A percentile compares a stretch with the other conserved stretches of the same genome.
Conservation (phyloP, 2,113 vertebrate genomes). For the Zapornia atra region DNA sequence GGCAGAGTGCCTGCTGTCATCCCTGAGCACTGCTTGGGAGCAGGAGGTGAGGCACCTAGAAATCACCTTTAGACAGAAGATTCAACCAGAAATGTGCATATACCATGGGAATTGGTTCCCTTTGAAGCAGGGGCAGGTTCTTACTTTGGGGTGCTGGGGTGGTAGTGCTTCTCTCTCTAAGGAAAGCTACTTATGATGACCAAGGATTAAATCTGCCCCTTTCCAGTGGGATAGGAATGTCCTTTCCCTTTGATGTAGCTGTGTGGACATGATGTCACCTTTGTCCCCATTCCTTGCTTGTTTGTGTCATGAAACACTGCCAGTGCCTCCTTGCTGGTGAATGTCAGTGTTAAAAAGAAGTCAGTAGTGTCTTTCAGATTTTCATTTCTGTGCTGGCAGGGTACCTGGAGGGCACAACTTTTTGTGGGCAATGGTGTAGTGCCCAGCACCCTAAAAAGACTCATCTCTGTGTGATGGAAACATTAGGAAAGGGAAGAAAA, state of each 20-base stretch:
- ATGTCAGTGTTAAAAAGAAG: slow-evolving; percentile 21
- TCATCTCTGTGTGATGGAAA: slow-evolving; percentile 59
- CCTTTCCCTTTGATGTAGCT: background rate
- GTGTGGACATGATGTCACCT: background rate
- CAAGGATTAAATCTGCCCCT: background rate
- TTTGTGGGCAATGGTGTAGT: slow-evolving; percentile 15
- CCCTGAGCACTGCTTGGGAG: background rate
- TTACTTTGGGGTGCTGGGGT: background rate
- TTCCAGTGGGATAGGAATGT: background rate
- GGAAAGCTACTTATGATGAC: background rate
- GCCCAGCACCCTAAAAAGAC: slow-evolving; percentile 10
- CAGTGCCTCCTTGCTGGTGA: slow-evolving; percentile 19
- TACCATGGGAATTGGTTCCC: background rate
- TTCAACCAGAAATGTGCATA: background rate
- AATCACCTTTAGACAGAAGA: background rate
- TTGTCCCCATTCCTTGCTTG: background rate
- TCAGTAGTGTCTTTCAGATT: slow-evolving; percentile 47
- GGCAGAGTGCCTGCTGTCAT: background rate
- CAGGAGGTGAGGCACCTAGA: background rate
- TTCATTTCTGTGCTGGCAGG: slow-evolving; percentile 37
- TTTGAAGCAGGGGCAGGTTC: background rate
- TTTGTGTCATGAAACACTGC: background rate
- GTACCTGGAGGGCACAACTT: slow-evolving; percentile 6
- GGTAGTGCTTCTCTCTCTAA: background rate
- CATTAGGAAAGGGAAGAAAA: slow-evolving; percentile 53